These are phyloP conservation scores for Corynorhinus townsendii DNA, from an alignment of 2,113 vertebrate species.

Conservation along the genomic window DNA sequence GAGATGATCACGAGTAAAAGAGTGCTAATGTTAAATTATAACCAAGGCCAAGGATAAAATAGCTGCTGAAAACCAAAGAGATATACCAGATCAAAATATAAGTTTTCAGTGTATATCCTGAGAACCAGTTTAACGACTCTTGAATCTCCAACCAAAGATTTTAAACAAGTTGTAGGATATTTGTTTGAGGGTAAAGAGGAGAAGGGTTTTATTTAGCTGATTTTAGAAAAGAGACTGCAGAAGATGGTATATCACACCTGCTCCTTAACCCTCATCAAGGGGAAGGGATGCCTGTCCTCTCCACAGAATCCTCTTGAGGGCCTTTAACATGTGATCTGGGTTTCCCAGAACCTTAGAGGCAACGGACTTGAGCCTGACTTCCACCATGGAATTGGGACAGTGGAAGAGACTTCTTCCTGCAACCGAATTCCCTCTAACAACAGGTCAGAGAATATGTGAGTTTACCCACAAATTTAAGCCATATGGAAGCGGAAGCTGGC, in stretches of 20 bases:
- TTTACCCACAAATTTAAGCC: background rate
- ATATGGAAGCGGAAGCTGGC: background rate
- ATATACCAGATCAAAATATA: background rate
- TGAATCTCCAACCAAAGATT: background rate
- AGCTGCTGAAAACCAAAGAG: background rate
- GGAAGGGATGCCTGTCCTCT: background rate
- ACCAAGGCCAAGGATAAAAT: background rate
- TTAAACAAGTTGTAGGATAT: background rate
- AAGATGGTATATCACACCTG: background rate
- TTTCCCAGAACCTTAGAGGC: background rate
- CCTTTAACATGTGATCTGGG: background rate
- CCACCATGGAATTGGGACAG: too few species aligned
- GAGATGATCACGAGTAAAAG: background rate
- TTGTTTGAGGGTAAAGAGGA: background rate
- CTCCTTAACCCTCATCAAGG: background rate
- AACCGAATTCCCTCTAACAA: background rate
- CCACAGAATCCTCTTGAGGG: background rate
- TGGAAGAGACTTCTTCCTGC: background rate
- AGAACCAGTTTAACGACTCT: background rate
- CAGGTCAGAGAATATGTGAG: background rate
- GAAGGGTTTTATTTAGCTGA: background rate
- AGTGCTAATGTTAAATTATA: background rate
- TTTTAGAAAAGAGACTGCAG: background rate
- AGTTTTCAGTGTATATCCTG: background rate
- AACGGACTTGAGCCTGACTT: background rate